A percentile compares a stretch with the other conserved stretches of the same genome.
Evolutionary conservation across 1,140 invertebrate species (phyloP).

Genomic region (Bombus cullumanus): DNA sequence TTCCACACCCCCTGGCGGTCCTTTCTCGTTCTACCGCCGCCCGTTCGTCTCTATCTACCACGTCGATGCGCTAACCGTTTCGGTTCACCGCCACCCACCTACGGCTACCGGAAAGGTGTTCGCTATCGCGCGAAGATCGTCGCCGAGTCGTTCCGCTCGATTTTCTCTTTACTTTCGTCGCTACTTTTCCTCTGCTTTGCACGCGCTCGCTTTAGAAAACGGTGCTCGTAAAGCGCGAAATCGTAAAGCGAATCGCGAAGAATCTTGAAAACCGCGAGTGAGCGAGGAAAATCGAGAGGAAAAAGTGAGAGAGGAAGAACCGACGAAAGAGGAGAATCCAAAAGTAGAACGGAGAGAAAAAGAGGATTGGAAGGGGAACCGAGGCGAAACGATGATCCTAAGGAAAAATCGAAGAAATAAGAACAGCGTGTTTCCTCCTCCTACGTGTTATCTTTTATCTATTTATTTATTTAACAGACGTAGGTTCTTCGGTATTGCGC

Average conservation of each 20-base stretch:
- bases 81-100: constrained; percentile 41
- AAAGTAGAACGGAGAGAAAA: too few relatives aligned
- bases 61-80: not conserved
- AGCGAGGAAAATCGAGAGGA: not conserved
- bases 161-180: not conserved
- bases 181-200: too few relatives aligned
- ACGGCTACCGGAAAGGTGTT: constrained; percentile 39
- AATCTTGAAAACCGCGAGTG: too few relatives aligned
- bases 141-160: constrained; percentile 17
- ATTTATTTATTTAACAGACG: too few relatives aligned
- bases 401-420: not conserved
- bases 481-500: too few relatives aligned
- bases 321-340: not conserved
- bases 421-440: too few relatives aligned
- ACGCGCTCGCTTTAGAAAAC: not conserved
- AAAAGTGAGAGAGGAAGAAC: not conserved
- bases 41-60: constrained; percentile 1
- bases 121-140: constrained; percentile 38
- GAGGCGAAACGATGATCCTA: not conserved
- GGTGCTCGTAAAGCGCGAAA: not conserved
- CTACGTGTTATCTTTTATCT: too few relatives aligned
- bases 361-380: not conserved
- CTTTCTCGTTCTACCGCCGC: not conserved
- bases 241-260: too few relatives aligned
- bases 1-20: constrained; percentile 24